These are phyloP conservation scores for Drosophila sucinea DNA, from an alignment of 1,140 invertebrate genomes.

Conservation along the genomic window DNA sequence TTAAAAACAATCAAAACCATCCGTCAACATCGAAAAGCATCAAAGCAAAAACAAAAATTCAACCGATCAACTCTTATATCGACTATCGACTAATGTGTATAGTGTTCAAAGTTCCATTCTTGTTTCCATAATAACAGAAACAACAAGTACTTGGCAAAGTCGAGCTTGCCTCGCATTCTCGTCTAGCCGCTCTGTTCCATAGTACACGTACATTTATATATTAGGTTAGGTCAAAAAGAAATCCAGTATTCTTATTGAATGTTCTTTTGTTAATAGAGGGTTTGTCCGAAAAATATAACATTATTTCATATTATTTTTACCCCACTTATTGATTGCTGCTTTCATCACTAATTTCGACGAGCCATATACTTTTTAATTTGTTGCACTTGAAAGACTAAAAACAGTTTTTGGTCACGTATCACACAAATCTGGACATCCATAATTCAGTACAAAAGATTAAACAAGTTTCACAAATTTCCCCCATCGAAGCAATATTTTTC, in stretches of 20 bases:
- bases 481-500: too few species aligned
- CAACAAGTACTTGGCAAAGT: constrained; percentile 27
- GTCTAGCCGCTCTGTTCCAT: neutral
- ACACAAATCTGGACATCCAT: too few species aligned
- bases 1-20: constrained; percentile 46
- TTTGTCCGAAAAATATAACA: too few species aligned
- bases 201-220: neutral
- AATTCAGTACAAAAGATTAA: too few species aligned
- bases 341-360: too few species aligned
- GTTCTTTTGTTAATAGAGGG: too few species aligned
- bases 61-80: neutral
- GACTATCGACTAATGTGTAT: constrained; percentile 4
- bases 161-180: constrained; percentile 30
- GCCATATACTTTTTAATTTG: too few species aligned
- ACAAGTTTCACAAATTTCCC: too few species aligned
- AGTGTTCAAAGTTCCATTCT: constrained; percentile 57
- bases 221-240: neutral
- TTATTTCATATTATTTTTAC: too few species aligned
- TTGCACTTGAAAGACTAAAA: too few species aligned
- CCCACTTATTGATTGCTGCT: too few species aligned
- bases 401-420: too few species aligned
- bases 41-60: constrained; percentile 1
- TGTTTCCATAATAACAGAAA: constrained; percentile 21
- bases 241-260: neutral
- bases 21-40: constrained; percentile 40